Evolutionary conservation across 2,888 invertebrate genomes (phyloP), one percentile per base, ranked within the genome.

Genomic region (Thymelicus acteon): DNA sequence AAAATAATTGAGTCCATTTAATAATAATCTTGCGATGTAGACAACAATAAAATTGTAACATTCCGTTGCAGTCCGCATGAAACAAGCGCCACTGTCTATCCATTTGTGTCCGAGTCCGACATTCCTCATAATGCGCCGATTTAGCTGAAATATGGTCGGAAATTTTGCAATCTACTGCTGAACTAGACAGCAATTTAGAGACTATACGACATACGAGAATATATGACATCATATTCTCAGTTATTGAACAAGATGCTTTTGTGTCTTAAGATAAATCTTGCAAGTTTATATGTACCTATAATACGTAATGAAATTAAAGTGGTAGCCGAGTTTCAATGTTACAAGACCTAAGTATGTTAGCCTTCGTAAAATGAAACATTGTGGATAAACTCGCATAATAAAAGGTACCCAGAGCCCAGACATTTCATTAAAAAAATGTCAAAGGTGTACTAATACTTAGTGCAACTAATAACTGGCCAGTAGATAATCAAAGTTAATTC

Each of bases 81-180:
- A n/a, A 67, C 60, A 67, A 19, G 52, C 61, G 0, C 40, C 31
- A 31, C 44, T 62, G 68, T 63, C 49, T 52, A 70, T 64, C 52
- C 64, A 60, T 70, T 70, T 60, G 60, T 49, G 64, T 58, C 60
- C 15, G 60, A 47, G 71, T 40, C 60, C 71, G 52, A 60, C 71
- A 60, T 71, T 65, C 60, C 71, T 71, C 71, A 65, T 71, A 71
- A 71, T 65, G 71, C 58, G 54, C 71, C 71, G 71, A 71, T 71
- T 71, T 65, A 71, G 71, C 71, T 71, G 71, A 65, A 71, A 71
- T 71, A 71, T 65, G 71, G 40, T 44, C 65, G 60, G 65, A 65
- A 60, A 71, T 71, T 71, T 63, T 52, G 60, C 70, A 49, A 65
- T 71, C 70, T 71, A 60, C 49, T 54, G 60, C 58, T 39, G 54